phyloP scores from a whole-genome alignment of 2,113 vertebrate species.

The Apus apus region DNA sequence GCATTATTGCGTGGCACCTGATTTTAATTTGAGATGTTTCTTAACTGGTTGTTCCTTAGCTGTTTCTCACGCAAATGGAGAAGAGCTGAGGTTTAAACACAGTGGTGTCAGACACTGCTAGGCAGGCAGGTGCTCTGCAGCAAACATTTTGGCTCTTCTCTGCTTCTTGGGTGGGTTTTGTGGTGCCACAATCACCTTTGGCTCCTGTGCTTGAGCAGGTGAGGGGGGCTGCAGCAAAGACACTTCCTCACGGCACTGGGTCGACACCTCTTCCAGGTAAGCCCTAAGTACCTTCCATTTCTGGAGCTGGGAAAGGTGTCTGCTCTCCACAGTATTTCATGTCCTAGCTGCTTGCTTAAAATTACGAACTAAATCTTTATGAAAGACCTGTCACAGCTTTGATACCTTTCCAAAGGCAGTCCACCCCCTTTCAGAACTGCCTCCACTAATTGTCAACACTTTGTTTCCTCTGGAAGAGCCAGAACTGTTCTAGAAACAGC shows the following conservation, averaged over 20 bases:
- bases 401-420: not conserved
- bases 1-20: not conserved
- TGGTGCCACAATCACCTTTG: not conserved
- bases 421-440: not conserved
- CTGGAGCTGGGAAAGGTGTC: not conserved
- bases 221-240: not conserved
- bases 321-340: not conserved
- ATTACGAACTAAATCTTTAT: not conserved
- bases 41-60: not conserved
- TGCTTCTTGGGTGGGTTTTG: not conserved
- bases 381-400: not conserved
- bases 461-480: not conserved
- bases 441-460: not conserved
- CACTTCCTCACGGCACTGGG: not conserved
- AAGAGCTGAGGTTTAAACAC: not conserved
- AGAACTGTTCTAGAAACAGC: not conserved
- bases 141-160: not conserved
- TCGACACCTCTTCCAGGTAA: not conserved
- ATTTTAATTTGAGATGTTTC: not conserved
- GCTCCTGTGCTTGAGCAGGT: not conserved
- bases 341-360: not conserved
- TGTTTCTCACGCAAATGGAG: not conserved
- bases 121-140: not conserved
- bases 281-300: not conserved
- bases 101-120: accelerated